Base-by-base conservation (phyloP, 2,888 invertebrate species). In the Furcula furcula region DNA sequence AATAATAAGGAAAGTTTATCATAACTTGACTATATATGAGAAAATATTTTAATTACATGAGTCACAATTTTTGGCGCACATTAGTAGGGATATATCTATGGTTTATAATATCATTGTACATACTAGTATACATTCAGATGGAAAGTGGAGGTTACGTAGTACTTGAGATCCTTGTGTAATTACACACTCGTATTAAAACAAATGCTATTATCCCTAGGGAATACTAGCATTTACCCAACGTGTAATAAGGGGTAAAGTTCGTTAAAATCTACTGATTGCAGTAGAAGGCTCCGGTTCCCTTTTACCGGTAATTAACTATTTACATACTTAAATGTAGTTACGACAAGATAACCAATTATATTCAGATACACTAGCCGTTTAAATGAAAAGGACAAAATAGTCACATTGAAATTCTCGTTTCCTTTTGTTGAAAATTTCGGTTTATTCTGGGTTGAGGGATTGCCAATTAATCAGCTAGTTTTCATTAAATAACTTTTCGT, bases 321-420 rank as follows among this genome's bases (percentile, higher is more conserved):
- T 52, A 55, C 57, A 48, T 40, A n/a, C n/a, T n/a, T n/a, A n/a
- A n/a, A n/a, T n/a, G n/a, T n/a, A 48, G 60, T 62, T 58, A 55
- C 55, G 43, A 55, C 49, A 46, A 56, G 55, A 58, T 55, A 57
- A 47, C 46, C 43, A 44, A 55, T 58, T 54, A 61, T 55, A 46
- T 48, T 35, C 22, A 32, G 26, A 40, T 36, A 32, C 29, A 40
- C 13, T 12, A 9, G 2, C 27, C 34, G 31, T 52, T 52, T 40
- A 45, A 20, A 19, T 26, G 23, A n/a, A 40, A 45, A 32, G 16
- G 26, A 42, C 16, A 19, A 31, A 30, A 49, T 38, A 48, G 31
- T 29, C 25, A 38, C 16, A 29, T 25, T 29, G 14, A 30, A 31
- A 36, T 14, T 22, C 25, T 22, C 22, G 22, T 13, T 22, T 9